Evolutionary conservation across 2,888 invertebrate species (phyloP).

Genomic region (Cerastoderma edule): DNA sequence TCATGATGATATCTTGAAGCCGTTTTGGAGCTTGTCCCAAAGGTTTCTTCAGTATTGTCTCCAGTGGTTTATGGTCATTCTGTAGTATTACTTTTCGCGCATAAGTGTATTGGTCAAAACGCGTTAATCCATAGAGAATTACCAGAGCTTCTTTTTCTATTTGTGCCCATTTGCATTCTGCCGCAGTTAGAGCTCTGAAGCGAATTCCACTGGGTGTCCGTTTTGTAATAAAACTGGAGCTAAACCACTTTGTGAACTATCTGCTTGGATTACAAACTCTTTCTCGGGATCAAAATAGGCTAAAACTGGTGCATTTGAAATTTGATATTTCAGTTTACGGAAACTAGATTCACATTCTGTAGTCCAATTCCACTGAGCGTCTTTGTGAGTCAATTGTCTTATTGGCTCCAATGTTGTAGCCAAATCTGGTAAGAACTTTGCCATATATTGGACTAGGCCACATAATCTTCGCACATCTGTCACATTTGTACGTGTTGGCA

Average conservation of each 20-base stretch:
- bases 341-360: not conserved
- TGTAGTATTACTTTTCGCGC: slow-evolving; percentile 38
- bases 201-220: not conserved
- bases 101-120: slow-evolving; percentile 64
- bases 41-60: slow-evolving; percentile 42
- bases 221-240: not conserved
- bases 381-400: not conserved
- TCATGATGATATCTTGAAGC: slow-evolving; percentile 56
- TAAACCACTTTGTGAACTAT: not conserved
- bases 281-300: not conserved
- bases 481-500: too few relatives aligned
- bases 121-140: slow-evolving; percentile 13
- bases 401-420: not conserved
- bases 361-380: not conserved
- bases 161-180: slow-evolving; percentile 53
- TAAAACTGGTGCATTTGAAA: not conserved
- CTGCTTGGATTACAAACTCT: not conserved
- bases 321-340: not conserved
- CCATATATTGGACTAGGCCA: too few relatives aligned
- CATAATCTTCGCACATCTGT: too few relatives aligned
- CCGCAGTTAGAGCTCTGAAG: not conserved
- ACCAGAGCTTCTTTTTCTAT: slow-evolving; percentile 56
- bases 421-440: not conserved
- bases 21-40: slow-evolving; percentile 36
- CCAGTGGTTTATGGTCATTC: slow-evolving; percentile 45